Evolutionary conservation across 2,797 vertebrate species (phyloP).

Genomic region (Onychomys leucogaster): DNA sequence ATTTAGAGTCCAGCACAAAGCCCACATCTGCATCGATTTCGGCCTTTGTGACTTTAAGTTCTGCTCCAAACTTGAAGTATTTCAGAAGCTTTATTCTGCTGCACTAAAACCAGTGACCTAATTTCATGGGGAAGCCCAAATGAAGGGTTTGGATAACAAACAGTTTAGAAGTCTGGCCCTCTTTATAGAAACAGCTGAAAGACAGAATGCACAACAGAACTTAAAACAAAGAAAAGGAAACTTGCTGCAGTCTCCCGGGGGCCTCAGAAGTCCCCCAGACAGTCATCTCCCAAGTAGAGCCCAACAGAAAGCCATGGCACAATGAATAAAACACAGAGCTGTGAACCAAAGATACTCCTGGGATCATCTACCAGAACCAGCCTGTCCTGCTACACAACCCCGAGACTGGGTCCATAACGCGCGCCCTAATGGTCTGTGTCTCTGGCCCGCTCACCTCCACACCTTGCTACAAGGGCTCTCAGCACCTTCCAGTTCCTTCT

Average conservation of each 20-base stretch:
- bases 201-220: slow-evolving; percentile 38
- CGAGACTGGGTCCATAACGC: background rate
- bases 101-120: slow-evolving; percentile 57
- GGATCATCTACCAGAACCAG: background rate
- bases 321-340: slow-evolving; percentile 39
- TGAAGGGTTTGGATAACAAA: slow-evolving; percentile 72
- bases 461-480: background rate
- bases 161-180: slow-evolving; percentile 75
- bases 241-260: slow-evolving; percentile 5
- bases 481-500: background rate
- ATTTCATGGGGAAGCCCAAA: slow-evolving; percentile 73
- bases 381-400: background rate
- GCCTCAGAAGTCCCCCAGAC: slow-evolving; percentile 10
- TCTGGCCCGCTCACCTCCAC: accelerated
- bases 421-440: background rate
- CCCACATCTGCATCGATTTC: background rate
- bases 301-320: slow-evolving; percentile 44
- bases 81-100: slow-evolving; percentile 47
- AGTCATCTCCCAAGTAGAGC: slow-evolving; percentile 57
- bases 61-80: slow-evolving; percentile 13
- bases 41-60: slow-evolving; percentile 23
- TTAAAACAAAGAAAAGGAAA: slow-evolving; percentile 66
- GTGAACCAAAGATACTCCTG: background rate
- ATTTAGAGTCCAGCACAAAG: slow-evolving; percentile 8
- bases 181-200: slow-evolving; percentile 65